Conservation (phyloP, 2,113 vertebrate genomes). For the Caranx melampygus region DNA sequence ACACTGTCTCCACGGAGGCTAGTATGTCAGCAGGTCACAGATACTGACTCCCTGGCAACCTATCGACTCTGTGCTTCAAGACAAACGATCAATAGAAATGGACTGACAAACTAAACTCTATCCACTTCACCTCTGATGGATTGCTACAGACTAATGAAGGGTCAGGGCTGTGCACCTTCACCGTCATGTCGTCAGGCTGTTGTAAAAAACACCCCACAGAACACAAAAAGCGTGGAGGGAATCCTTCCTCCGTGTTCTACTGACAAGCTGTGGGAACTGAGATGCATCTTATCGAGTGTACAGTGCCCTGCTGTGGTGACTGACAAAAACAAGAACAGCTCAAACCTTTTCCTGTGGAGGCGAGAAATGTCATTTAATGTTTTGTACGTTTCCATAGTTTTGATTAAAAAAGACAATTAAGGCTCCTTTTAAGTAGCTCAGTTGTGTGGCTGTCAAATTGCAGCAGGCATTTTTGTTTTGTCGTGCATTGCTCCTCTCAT, state of each 20-base stretch:
- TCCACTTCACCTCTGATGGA: conserved; percentile 59
- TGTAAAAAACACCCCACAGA: neutral
- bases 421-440: too few relatives aligned
- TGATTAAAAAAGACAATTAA: too few relatives aligned
- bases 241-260: neutral
- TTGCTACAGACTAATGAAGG: conserved; percentile 15
- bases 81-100: conserved; percentile 49
- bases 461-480: too few relatives aligned
- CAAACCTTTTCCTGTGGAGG: neutral
- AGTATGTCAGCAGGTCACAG: conserved; percentile 40
- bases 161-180: conserved; percentile 43
- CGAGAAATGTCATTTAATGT: neutral
- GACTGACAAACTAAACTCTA: conserved; percentile 59
- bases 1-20: neutral
- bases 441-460: too few relatives aligned
- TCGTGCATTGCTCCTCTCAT: neutral
- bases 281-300: conserved; percentile 19
- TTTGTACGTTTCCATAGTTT: too few relatives aligned
- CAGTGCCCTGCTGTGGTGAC: neutral
- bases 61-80: conserved; percentile 18
- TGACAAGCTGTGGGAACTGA: conserved; percentile 18
- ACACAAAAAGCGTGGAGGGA: conserved; percentile 32
- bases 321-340: neutral
- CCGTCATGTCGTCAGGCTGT: conserved; percentile 23
- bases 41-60: conserved; percentile 30